Evolutionary conservation across 2,113 vertebrate species (phyloP), one percentile per base, ranked within the genome.

Genomic region (Peucedramus taeniatus): DNA sequence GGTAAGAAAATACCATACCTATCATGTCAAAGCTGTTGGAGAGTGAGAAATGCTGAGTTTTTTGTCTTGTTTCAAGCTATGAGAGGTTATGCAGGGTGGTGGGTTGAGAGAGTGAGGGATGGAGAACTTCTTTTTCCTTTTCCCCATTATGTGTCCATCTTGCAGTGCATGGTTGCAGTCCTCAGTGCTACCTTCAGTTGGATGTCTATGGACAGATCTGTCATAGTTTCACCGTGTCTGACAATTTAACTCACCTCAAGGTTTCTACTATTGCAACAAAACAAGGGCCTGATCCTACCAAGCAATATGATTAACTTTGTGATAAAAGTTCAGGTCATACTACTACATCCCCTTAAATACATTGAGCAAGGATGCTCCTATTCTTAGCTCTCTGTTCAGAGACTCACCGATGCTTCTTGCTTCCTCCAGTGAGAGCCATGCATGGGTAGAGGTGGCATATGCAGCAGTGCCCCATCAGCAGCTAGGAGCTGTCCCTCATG

Each of bases 1-100:
- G 68, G 92, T 89, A 92, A 97, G 93, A 97, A 97, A 97, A 97
- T 97, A 95, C 90, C 90, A 93, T 94, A 97, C 96, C 95, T 97
- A 95, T 96, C 95, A 97, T 87, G 83, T 96, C 93, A 96, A 95
- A 96, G 89, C 80, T 91, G 93, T 60, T 93, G 71, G 74, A 90
- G 82, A 77, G 51, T 95, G 81, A 4, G 1, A 95, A 97, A 87
- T 60, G 81, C 78, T 90, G 88, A 84, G 83, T 97, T 95, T 87
- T 89, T 94, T 88, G 57, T 92, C 93, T 95, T 90, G 44, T 66
- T 96, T 95, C 57, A 74, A 87, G 57, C 83, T 95, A 79, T 66
- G 3, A 78, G 59, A 82, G 87, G 88, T 95, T 95, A 71, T 57
- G 13, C 33, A n/a, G 59, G 51, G 56, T 86, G 40, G 72, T 72